Percentiles rank a stretch among this genome's conserved stretches.
Evolutionary conservation across 2,888 invertebrate species (phyloP).

Genomic region (Cecidostiba fungosa): DNA sequence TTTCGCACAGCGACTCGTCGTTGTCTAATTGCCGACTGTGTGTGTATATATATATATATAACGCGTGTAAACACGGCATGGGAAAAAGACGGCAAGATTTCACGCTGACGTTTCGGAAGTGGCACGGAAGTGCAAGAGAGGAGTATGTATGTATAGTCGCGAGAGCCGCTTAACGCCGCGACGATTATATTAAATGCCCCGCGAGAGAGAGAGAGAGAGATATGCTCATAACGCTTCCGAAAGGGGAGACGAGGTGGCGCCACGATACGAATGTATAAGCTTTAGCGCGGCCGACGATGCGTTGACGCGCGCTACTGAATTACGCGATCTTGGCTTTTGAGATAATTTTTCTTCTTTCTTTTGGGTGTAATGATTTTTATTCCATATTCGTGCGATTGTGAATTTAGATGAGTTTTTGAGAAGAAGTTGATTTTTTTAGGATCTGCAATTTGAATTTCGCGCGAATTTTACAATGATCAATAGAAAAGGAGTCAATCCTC

Average conservation of each 20-base stretch:
- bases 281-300: slow-evolving; percentile 70
- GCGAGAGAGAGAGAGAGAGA: neutral
- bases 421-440: too few relatives aligned
- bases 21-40: slow-evolving; percentile 64
- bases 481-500: too few relatives aligned
- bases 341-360: neutral
- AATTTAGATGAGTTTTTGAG: too few relatives aligned
- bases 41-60: neutral
- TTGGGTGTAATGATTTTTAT: neutral
- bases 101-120: slow-evolving; percentile 65
- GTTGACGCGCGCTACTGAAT: slow-evolving; percentile 73
- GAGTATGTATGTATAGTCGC: neutral
- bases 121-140: slow-evolving; percentile 62
- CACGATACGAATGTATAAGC: slow-evolving; percentile 63
- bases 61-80: neutral
- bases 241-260: slow-evolving; percentile 72
- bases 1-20: slow-evolving; percentile 51
- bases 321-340: slow-evolving; percentile 22
- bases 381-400: neutral
- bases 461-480: neutral
- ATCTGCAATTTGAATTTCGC: neutral
- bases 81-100: neutral
- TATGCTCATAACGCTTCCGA: slow-evolving; percentile 22
- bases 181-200: slow-evolving; percentile 43
- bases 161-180: slow-evolving; percentile 32